Evolutionary conservation across 2,888 invertebrate genomes (phyloP).

Genomic region (Brenthis hecate): DNA sequence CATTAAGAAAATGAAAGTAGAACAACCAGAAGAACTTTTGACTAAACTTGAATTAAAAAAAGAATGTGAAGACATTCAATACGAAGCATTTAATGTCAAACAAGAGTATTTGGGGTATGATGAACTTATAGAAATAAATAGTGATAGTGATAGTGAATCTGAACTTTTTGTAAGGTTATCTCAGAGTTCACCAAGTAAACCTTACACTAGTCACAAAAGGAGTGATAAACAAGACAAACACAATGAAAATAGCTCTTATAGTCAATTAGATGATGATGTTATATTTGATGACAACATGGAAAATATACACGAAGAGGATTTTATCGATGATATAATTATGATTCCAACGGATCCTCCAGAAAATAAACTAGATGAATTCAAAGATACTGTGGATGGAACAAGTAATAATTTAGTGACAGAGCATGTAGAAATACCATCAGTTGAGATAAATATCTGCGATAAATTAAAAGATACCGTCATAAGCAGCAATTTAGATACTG

Average conservation of each 20-base stretch:
- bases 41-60: conserved; percentile 50
- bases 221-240: conserved; percentile 44
- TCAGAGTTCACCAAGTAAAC: conserved; percentile 72
- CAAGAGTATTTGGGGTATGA: conserved; percentile 68
- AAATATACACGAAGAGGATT: conserved; percentile 50
- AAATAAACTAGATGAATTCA: conserved; percentile 6
- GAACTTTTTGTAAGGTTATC: conserved; percentile 77
- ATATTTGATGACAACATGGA: conserved; percentile 45
- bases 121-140: conserved; percentile 63
- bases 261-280: conserved; percentile 61
- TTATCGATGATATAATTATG: conserved; percentile 60
- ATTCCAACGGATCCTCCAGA: conserved; percentile 47
- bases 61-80: conserved; percentile 61
- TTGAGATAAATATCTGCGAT: conserved; percentile 4
- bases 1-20: conserved; percentile 55
- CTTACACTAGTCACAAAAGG: conserved; percentile 52
- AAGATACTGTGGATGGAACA: conserved; percentile 6
- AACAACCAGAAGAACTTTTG: conserved; percentile 47
- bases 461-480: conserved; percentile 8
- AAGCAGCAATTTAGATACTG: background rate
- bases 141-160: conserved; percentile 79
- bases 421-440: background rate
- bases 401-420: conserved; percentile 2
- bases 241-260: conserved; percentile 66
- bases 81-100: conserved; percentile 69